These are phyloP conservation scores for Zeuzera pyrina DNA, from an alignment of 2,888 invertebrate species.

Conservation along the genomic window DNA sequence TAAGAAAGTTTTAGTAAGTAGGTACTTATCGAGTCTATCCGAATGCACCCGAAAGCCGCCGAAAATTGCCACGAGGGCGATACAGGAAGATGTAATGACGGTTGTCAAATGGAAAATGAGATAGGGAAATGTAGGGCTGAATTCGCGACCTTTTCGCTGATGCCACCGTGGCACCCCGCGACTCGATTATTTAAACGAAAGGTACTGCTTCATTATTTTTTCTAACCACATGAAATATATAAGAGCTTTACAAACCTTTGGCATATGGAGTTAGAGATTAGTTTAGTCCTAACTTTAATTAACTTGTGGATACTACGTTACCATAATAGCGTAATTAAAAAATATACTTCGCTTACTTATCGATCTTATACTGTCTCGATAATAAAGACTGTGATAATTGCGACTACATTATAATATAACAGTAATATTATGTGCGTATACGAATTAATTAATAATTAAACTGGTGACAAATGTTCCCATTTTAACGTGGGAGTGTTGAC, in stretches of 20 bases:
- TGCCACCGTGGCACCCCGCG: conserved; percentile 22
- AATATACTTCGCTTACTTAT: not conserved
- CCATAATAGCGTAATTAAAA: conserved; percentile 8
- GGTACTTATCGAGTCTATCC: conserved; percentile 41
- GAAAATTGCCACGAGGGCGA: conserved; percentile 45
- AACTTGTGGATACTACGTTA: too few relatives aligned
- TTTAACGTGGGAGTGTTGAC: conserved; percentile 46
- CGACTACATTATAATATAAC: not conserved
- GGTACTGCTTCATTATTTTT: too few relatives aligned
- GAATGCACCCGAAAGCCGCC: conserved; percentile 45
- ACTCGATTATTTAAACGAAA: too few relatives aligned
- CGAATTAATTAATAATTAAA: not conserved
- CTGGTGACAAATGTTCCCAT: conserved; percentile 28
- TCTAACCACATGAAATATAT: too few relatives aligned
- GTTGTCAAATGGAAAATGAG: conserved; percentile 74
- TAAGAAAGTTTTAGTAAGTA: too few relatives aligned
- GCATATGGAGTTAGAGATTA: too few relatives aligned
- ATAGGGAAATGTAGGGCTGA: conserved; percentile 67
- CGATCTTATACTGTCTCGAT: not conserved
- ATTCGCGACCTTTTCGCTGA: conserved; percentile 59
- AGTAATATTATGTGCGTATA: too few relatives aligned
- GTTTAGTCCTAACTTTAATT: too few relatives aligned
- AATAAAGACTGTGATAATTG: not conserved
- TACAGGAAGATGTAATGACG: conserved; percentile 69
- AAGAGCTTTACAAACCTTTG: too few relatives aligned